Conservation (phyloP, 2,797 vertebrate genomes). For the Pipistrellus pygmaeus region DNA sequence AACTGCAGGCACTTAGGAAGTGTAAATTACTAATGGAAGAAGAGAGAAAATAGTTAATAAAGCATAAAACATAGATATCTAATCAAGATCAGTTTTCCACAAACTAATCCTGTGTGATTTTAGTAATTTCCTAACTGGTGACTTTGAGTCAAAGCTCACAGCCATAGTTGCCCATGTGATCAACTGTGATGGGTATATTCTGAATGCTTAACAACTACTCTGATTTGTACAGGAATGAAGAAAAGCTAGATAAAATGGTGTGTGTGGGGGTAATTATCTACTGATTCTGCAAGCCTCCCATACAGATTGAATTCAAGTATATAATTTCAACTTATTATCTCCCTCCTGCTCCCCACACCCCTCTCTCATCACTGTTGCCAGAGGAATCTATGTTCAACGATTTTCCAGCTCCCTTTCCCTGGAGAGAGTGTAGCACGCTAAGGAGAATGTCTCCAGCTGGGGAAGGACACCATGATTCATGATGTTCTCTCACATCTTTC, state of each 20-base stretch:
- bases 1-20: not conserved
- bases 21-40: not conserved
- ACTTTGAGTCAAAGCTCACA: slow-evolving; percentile 2
- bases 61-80: not conserved
- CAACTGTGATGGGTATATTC: not conserved
- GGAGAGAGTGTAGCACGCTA: not conserved
- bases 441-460: not conserved
- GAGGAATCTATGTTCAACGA: not conserved
- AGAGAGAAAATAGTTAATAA: not conserved
- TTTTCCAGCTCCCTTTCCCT: slow-evolving; percentile 25
- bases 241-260: not conserved
- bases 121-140: not conserved
- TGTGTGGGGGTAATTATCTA: not conserved
- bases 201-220: slow-evolving; percentile 35
- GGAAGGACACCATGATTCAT: slow-evolving; percentile 57
- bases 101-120: slow-evolving; percentile 35
- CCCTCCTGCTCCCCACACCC: not conserved
- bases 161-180: not conserved
- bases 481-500: not conserved
- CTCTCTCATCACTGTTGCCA: not conserved
- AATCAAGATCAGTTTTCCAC: not conserved
- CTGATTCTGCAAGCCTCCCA: not conserved
- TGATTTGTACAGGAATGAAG: not conserved
- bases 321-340: slow-evolving; percentile 25
- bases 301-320: not conserved